These are phyloP conservation scores for Cordylochernes scorpioides DNA, from an alignment of 2,888 invertebrate species.

Conservation along the genomic window DNA sequence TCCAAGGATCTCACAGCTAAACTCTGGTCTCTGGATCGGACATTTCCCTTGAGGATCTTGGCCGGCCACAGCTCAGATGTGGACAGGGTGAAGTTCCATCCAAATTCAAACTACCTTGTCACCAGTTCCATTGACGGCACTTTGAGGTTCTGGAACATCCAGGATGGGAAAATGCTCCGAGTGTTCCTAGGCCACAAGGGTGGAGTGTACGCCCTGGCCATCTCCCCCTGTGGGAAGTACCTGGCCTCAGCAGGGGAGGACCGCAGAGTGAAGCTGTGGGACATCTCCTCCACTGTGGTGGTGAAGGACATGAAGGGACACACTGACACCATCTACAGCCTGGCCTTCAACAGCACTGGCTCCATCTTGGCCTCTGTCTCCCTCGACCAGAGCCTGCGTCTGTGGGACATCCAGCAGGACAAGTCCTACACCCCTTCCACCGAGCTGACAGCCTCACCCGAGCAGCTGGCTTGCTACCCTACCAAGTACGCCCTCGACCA, in stretches of 20 bases:
- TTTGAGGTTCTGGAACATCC: constrained; percentile 58
- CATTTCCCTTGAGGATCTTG: constrained; percentile 52
- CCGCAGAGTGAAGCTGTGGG: constrained; percentile 41
- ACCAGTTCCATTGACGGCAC: constrained; percentile 72
- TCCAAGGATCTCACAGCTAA: constrained; percentile 53
- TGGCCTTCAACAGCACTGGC: constrained; percentile 34
- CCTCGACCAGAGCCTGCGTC: constrained; percentile 34
- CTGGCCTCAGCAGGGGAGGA: constrained; percentile 64
- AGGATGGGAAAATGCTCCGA: constrained; percentile 45
- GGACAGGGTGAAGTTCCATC: constrained; percentile 71
- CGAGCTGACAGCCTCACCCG: constrained; percentile 1
- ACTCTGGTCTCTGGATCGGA: constrained; percentile 52
- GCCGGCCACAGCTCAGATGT: constrained; percentile 68
- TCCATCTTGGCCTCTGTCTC: constrained; percentile 37
- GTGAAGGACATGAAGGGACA: constrained; percentile 37
- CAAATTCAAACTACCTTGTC: constrained; percentile 63
- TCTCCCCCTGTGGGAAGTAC: constrained; percentile 55
- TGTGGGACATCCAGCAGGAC: constrained; percentile 29
- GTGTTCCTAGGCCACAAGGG: constrained; percentile 51
- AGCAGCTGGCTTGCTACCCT: constrained; percentile 1
- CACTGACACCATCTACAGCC: constrained; percentile 32
- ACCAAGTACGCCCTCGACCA: constrained; percentile 2
- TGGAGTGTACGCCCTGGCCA: constrained; percentile 43
- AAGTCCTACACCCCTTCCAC: background rate
- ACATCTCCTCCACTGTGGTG: constrained; percentile 35